Evolutionary conservation across 2,797 vertebrate genomes (phyloP), one percentile per base, ranked within the genome.

Genomic region (Leuciscus waleckii): DNA sequence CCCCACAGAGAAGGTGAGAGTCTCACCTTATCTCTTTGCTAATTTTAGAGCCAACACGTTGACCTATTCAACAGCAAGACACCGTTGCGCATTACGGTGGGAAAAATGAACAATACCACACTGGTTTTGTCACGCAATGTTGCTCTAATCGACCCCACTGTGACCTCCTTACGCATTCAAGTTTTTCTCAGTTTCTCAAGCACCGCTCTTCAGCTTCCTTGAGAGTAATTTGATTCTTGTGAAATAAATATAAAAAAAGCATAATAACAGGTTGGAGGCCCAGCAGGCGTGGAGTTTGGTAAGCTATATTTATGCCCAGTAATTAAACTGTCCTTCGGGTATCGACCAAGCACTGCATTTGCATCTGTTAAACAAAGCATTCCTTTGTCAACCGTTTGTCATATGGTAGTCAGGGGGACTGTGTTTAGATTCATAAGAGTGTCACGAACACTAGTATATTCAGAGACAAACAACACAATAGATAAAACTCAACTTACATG

Each of bases 251-350:
- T 81, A 81, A 84, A 77, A 49, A 56, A 84, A 69, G 73, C 61
- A 39, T 78, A 84, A 84, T 78, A 69, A 69, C 37, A 77, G 73
- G 82, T 78, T 84, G 17, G 26, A 70, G 65, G 65, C 26, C 37
- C 7, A 37, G 17, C 49, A 58, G 75, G 32, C 79, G 14, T 69
- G n/a, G 67, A 39, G 54, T 82, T 82, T 82, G 26, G 54, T 29
- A 61, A 26, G 67, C 79, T 79, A 70, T 78, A 26, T 84, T 84
- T 84, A 65, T 58, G 46, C 35, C 63, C 39, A 23, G 67, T 79
- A 79, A 85, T 85, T 79, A 79, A 71, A 79, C 54, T 79, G 51
- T 70, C 67, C 76, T 56, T 54, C 26, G 65, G 83, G 49, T 85
- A 61, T 79, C 29, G 26, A 85, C 49, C 73, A 17, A 70, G 75